Evolutionary conservation across 1,140 invertebrate species (phyloP).

Genomic region (Paracyclopina nana): DNA sequence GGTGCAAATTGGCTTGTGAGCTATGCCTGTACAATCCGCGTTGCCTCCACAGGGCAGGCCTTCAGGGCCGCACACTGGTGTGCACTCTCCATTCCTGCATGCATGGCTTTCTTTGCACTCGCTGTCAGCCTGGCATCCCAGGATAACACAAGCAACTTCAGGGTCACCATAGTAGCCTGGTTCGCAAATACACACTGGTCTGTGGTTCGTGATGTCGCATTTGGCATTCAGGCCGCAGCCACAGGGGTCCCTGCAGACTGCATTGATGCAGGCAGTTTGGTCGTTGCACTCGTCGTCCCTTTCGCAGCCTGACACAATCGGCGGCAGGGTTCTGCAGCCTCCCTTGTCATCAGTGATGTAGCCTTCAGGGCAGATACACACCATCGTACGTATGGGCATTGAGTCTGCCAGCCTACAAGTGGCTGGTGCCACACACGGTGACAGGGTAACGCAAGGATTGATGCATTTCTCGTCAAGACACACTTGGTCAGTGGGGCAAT

Average conservation of each 20-base stretch:
- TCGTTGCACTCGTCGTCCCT: slow-evolving; percentile 22
- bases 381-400: slow-evolving; percentile 60
- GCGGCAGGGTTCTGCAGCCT: slow-evolving; percentile 37
- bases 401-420: slow-evolving; percentile 57
- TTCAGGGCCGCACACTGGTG: slow-evolving; percentile 32
- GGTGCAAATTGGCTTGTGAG: slow-evolving; percentile 25
- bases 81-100: slow-evolving; percentile 55
- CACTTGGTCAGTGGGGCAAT: slow-evolving; percentile 53
- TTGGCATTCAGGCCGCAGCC: slow-evolving; percentile 24
- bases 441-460: slow-evolving; percentile 52
- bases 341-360: slow-evolving; percentile 47
- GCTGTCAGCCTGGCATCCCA: slow-evolving; percentile 45
- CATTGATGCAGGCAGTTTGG: slow-evolving; percentile 23
- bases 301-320: slow-evolving; percentile 20
- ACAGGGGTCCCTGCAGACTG: slow-evolving; percentile 23
- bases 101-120: slow-evolving; percentile 60
- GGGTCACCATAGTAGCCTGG: slow-evolving; percentile 24
- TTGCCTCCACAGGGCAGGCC: slow-evolving; percentile 24
- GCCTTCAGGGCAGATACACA: slow-evolving; percentile 51
- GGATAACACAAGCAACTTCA: slow-evolving; percentile 46
- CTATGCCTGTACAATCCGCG: slow-evolving; percentile 24
- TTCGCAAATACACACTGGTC: slow-evolving; percentile 24
- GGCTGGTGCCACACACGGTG: slow-evolving; percentile 55
- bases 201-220: slow-evolving; percentile 23
- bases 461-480: slow-evolving; percentile 61